Conservation (phyloP, 1,140 invertebrate species). For the Agrypnia vestita region DNA sequence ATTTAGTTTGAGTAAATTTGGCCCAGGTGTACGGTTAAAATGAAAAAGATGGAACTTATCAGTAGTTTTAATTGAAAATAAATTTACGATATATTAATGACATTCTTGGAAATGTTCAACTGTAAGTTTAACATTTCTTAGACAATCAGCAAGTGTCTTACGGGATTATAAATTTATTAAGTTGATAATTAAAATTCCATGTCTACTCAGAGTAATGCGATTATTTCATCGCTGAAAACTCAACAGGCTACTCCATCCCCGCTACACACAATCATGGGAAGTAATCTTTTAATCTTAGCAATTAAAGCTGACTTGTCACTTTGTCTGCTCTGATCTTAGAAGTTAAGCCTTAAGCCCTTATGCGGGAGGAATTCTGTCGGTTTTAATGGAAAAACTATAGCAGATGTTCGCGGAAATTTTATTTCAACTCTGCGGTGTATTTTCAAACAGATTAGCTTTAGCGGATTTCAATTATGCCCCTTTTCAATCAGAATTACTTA, state of each 20-base stretch:
- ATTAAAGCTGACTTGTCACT: slow-evolving; percentile 29
- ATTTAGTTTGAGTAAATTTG: no score
- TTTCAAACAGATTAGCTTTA: no score
- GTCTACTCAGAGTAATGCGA: background rate
- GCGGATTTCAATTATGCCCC: no score
- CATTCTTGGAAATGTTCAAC: no score
- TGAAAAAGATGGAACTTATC: no score
- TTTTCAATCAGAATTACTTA: no score
- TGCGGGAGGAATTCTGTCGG: background rate
- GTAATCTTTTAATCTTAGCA: slow-evolving; percentile 29
- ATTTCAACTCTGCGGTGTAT: no score
- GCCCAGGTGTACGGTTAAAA: no score
- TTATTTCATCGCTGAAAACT: slow-evolving; percentile 10
- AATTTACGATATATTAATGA: no score
- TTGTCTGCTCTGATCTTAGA: slow-evolving; percentile 7
- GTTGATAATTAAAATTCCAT: background rate
- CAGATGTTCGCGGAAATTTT: slow-evolving; percentile 13
- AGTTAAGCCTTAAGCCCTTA: slow-evolving; percentile 5
- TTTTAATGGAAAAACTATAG: slow-evolving; percentile 29
- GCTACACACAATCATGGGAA: slow-evolving; percentile 7
- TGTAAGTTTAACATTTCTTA: background rate
- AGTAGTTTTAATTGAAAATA: no score
- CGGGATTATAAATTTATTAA: background rate
- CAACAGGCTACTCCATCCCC: slow-evolving; percentile 30
- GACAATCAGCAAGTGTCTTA: background rate